Conservation (phyloP, 2,888 invertebrate genomes). For the Diploptera punctata region DNA sequence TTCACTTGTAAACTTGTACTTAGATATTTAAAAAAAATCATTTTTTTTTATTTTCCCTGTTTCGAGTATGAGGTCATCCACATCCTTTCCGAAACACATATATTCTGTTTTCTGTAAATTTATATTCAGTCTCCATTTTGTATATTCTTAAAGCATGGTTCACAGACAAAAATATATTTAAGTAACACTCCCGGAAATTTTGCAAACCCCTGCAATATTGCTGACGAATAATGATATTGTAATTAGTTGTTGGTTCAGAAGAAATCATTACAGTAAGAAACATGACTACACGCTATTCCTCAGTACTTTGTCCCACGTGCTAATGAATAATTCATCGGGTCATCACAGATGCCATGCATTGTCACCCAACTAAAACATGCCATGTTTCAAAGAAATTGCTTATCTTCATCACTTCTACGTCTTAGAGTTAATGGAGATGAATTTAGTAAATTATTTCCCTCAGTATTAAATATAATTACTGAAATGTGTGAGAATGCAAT, state of each 20-base stretch:
- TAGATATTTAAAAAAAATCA: too few relatives aligned
- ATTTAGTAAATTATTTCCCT: background rate
- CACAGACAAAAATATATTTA: too few relatives aligned
- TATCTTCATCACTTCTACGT: background rate
- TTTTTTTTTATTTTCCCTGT: too few relatives aligned
- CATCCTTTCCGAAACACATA: too few relatives aligned
- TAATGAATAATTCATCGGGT: conserved; percentile 34
- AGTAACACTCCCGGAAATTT: too few relatives aligned
- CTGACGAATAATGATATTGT: conserved; percentile 11
- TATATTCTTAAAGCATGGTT: too few relatives aligned
- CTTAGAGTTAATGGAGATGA: background rate
- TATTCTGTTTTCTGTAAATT: too few relatives aligned
- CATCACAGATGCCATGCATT: conserved; percentile 40
- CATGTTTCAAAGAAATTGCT: background rate
- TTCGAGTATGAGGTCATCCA: too few relatives aligned
- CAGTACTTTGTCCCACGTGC: conserved; percentile 31
- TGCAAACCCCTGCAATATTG: conserved; percentile 11
- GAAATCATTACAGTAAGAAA: conserved; percentile 10
- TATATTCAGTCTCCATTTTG: too few relatives aligned
- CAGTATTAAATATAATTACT: background rate
- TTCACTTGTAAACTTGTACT: too few relatives aligned
- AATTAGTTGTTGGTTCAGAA: conserved; percentile 8
- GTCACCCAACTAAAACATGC: conserved; percentile 42
- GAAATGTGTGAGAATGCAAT: background rate
- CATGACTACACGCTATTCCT: background rate